Base-by-base conservation (phyloP, 2,888 invertebrate genomes). In the Operophtera brumata region DNA sequence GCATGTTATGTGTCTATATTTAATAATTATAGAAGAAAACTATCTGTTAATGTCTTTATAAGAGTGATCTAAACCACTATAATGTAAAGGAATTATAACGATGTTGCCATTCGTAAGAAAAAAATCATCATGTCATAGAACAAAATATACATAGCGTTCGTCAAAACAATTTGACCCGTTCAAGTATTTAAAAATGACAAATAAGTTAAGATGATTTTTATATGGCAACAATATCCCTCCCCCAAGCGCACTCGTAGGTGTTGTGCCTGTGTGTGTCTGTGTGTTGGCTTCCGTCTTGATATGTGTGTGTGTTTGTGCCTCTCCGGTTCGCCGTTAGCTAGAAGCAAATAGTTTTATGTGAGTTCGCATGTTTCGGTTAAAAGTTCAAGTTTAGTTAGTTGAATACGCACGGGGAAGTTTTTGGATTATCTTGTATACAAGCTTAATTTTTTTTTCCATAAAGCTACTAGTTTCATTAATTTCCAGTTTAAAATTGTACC, bases 21-120 rank as follows among this genome's bases (percentile, higher is more conserved):
- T 71, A 80, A 80, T 71, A 78, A 73, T 75, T 75, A 78, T 61
- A 68, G 64, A 66, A 71, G 61, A 64, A 75, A 82, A 82, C 86
- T 87, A 88, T 77, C 77, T 84, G 86, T 87, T 89, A 89, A 90
- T 90, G 89, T 90, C 89, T 90, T 90, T 90, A 87, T 86, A 82
- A 77, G 77, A 78, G 89, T 88, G 87, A 89, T 84, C 81, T 84
- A 86, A 64, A 86, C 89, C 88, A 88, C 87, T 78, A 55, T 78
- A 77, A 74, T 84, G 82, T 30, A 78, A 84, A 87, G 87, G 87
- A 88, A 88, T 87, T 81, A 82, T 81, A 73, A 66, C 64, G 67
- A 77, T 74, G 76, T 80, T 82, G 85, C 84, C 87, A 50, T 62
- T 76, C 73, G 71, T 73, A 66, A 49, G 26, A 43, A 74, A 73